These are phyloP conservation scores for Microtus pennsylvanicus DNA, from an alignment of 2,113 vertebrate species.

Conservation along the genomic window DNA sequence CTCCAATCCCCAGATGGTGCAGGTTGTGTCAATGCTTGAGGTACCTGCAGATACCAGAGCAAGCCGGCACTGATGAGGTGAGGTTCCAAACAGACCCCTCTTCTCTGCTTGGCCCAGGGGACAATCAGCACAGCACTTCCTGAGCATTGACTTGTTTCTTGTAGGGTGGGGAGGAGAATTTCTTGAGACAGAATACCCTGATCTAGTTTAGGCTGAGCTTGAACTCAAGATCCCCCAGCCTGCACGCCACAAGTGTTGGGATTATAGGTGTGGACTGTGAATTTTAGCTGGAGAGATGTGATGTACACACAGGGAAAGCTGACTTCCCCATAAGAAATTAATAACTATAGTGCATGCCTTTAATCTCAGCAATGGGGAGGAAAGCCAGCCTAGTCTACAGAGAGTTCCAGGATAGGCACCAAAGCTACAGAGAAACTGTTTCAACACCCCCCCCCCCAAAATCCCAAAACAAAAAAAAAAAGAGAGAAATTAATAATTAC, in stretches of 20 bases:
- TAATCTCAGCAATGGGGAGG: too few species aligned
- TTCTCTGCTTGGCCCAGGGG: not conserved
- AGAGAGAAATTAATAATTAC: not conserved
- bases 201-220: not conserved
- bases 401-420: too few species aligned
- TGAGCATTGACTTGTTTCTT: not conserved
- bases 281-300: not conserved
- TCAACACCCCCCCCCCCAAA: too few species aligned
- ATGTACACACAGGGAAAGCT: not conserved
- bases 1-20: slow-evolving; percentile 99
- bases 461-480: too few species aligned
- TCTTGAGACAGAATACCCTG: not conserved
- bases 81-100: not conserved
- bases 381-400: too few species aligned
- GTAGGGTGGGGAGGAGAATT: not conserved
- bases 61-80: not conserved
- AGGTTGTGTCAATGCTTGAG: slow-evolving; percentile 98
- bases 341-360: not conserved
- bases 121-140: not conserved
- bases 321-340: not conserved
- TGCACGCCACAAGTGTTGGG: not conserved
- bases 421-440: too few species aligned
- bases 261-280: too few species aligned
- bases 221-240: not conserved
- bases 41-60: slow-evolving; percentile 89